Base-by-base conservation (phyloP, 2,797 vertebrate species). In the Threskiornis aethiopicus region DNA sequence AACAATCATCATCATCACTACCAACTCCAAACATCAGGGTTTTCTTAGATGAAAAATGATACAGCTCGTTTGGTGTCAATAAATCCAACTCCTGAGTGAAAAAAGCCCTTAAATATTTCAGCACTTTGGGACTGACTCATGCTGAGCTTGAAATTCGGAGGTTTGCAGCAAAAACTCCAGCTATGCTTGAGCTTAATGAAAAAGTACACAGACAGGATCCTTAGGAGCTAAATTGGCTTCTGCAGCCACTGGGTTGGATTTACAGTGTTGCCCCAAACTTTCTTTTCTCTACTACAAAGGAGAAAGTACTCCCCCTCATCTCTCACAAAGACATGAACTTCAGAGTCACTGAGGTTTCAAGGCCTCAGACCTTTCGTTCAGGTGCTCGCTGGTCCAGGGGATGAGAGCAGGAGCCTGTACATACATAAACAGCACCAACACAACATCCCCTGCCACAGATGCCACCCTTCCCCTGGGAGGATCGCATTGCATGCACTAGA, bases 21-120 rank as follows among this genome's bases (percentile, higher is more conserved):
- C 39, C 65, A 92, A 64, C 24, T 58, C 51, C 37, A 52, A 87
- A 96, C 44, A 79, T 87, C n/a, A 82, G 76, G 84, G 17, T 80
- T 96, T 93, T 81, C 91, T 84, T 67, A 67, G 93, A 19, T 92
- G 87, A 93, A 87, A 97, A 96, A 96, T 83, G 54, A 84, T 91
- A 62, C 46, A 76, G 80, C 49, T 59, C 1, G 0, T 87, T 97
- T 94, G 51, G 54, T 94, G 90, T 95, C 72, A 67, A 88, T 94
- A 95, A 97, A 95, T 92, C 73, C 41, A 84, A 64, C 87, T 96
- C 72, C 61, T 52, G 54, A 86, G 64, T 81, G 57, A 81, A 94
- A 92, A 94, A 89, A n/a, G 8, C 24, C 46, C n/a, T 95, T 97
- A 96, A 97, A 97, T 97, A 97, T 97, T 97, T 97, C 90, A 97